Evolutionary conservation across 2,888 invertebrate species (phyloP), one percentile per base, ranked within the genome.

Genomic region (Troilus luridus): DNA sequence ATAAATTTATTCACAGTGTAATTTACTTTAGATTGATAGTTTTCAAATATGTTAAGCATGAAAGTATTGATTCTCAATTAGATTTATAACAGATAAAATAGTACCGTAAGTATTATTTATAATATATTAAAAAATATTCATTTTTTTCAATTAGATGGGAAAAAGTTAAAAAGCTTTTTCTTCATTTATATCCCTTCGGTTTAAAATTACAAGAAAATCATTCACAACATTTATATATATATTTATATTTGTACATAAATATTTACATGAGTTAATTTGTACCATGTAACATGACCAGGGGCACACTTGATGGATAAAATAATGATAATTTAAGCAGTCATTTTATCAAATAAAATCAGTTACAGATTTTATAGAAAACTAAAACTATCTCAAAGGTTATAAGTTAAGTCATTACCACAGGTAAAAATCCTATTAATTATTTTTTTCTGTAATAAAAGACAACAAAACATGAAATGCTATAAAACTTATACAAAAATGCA

Each of bases 191-290:
- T 67, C 24, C 67, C 24, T 64, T 67, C 24, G 11, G 3, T 24
- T 67, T 24, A 24, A 24, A 72, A 72, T 72, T 9, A 72, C 72
- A 72, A 72, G 24, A 72, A 27, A 27, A 77, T 77, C 27, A 41
- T 12, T 41, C 12, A 14, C 14, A 77, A n/a, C 12, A 41, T 41
- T 24, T 77, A 14, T 41, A 77, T 27, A 67, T 85, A 85, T 58
- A 54, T 41, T 41, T 41, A 41, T 54, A 85, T 56, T 85, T 85
- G n/a, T 85, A 85, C 85, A 85, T 54, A 85, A n/a, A 85, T 85
- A 85, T 85, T 85, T 85, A 85, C 85, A 85, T n/a, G n/a, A 56
- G 85, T 85, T 85, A 1, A 85, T 85, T 85, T 85, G 85, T 85
- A 85, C 85, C 85, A 58, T 56, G 56, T 58, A n/a, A 56, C 17